phyloP scores from a whole-genome alignment of 2,888 invertebrate species.

The Therioaphis trifolii region DNA sequence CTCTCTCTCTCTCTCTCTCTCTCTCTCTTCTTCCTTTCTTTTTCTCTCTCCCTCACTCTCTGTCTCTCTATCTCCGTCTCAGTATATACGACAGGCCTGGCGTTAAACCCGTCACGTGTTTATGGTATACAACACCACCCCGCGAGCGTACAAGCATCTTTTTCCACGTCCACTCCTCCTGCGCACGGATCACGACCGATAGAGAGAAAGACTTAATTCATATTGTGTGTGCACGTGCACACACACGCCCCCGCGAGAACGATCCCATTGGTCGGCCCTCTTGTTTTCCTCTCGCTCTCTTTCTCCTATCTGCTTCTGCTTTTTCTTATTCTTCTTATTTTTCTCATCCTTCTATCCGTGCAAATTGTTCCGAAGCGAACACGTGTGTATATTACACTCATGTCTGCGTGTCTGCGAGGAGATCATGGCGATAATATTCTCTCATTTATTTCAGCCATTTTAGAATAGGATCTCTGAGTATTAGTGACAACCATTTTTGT shows the following conservation, averaged over 20 bases:
- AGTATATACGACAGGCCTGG: conserved; percentile 23
- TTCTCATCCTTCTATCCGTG: too few relatives aligned
- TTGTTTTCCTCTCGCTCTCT: too few relatives aligned
- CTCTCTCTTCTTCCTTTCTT: too few relatives aligned
- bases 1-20: neutral
- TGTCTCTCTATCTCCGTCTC: too few relatives aligned
- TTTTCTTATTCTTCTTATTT: too few relatives aligned
- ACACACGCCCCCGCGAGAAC: too few relatives aligned
- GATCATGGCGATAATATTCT: neutral
- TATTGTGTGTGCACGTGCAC: neutral
- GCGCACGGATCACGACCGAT: neutral
- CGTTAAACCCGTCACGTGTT: conserved; percentile 57
- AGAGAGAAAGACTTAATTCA: neutral
- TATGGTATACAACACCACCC: neutral
- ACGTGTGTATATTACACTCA: neutral
- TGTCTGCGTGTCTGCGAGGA: too few relatives aligned
- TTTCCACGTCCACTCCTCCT: neutral
- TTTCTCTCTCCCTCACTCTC: neutral
- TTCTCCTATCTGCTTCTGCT: too few relatives aligned
- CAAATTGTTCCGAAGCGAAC: too few relatives aligned
- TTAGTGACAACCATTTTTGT: neutral
- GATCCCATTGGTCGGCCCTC: too few relatives aligned
- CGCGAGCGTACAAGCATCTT: neutral
- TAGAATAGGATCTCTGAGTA: neutral
- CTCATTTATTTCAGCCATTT: neutral